Evolutionary conservation across 2,888 invertebrate genomes (phyloP).

Genomic region (Willowsia nigromaculata): DNA sequence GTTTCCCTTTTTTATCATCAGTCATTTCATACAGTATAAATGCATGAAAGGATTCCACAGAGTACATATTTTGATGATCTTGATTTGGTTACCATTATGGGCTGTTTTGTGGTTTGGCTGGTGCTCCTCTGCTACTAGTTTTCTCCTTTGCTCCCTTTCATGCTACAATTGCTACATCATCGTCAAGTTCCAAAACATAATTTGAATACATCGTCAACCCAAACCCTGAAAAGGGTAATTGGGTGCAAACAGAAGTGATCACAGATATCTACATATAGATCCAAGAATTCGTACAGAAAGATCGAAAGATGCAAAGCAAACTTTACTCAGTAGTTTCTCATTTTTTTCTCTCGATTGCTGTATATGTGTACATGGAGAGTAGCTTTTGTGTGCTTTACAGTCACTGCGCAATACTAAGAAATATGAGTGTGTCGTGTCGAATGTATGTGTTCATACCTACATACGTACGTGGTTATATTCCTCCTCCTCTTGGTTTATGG

Average conservation of each 20-base stretch:
- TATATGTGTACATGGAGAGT: not conserved
- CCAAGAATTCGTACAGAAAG: not conserved
- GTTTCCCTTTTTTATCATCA: not conserved
- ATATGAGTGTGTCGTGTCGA: not conserved
- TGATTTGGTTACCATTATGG: constrained; percentile 13
- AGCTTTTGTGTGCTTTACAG: not conserved
- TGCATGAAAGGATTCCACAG: not conserved
- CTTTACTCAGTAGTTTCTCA: not conserved
- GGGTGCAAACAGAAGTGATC: not conserved
- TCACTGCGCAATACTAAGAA: not conserved
- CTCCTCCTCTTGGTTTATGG: constrained; percentile 32
- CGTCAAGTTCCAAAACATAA: not conserved
- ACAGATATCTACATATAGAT: not conserved
- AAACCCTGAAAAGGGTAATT: constrained; percentile 24
- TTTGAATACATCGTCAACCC: constrained; percentile 3
- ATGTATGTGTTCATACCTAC: not conserved
- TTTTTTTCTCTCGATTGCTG: not conserved
- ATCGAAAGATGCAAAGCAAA: not conserved
- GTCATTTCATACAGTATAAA: not conserved
- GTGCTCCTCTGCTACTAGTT: constrained; percentile 7
- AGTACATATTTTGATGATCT: not conserved
- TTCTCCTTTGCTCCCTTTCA: not conserved
- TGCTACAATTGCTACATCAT: not conserved
- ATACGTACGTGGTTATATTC: not conserved
- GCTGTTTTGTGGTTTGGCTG: constrained; percentile 25